Conservation (phyloP, 2,797 vertebrate species). For the Taeniopygia guttata region DNA sequence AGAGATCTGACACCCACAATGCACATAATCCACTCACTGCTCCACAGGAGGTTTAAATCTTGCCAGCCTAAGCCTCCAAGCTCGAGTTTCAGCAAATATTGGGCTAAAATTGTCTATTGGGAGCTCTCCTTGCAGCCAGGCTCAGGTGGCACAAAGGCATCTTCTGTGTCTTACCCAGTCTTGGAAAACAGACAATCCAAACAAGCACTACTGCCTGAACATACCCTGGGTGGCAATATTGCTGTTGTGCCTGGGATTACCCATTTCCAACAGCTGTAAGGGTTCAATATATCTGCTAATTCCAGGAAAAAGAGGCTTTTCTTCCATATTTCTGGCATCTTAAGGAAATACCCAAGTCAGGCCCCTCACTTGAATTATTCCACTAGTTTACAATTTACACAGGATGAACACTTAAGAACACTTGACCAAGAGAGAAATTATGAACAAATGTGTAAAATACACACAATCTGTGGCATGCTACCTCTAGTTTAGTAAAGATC, state of each 20-base stretch:
- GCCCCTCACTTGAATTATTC: background rate
- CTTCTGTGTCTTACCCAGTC: background rate
- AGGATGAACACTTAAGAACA: background rate
- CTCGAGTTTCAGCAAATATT: background rate
- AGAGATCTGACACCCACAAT: background rate
- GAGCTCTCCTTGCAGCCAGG: background rate
- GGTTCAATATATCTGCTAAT: background rate
- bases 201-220: background rate
- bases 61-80: background rate
- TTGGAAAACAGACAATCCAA: background rate
- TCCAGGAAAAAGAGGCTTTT: background rate
- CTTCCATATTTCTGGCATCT: background rate
- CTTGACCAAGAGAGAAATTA: background rate
- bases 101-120: background rate
- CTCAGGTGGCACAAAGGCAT: background rate
- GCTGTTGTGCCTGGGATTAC: background rate
- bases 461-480: background rate
- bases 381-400: background rate
- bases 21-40: background rate
- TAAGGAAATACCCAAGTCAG: background rate
- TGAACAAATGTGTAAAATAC: background rate
- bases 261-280: background rate
- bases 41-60: background rate
- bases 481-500: constrained; percentile 80
- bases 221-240: background rate